A percentile compares a stretch with the other conserved stretches of the same genome.
phyloP scores from a whole-genome alignment of 2,797 vertebrate species.

The Lophotriccus pileatus region DNA sequence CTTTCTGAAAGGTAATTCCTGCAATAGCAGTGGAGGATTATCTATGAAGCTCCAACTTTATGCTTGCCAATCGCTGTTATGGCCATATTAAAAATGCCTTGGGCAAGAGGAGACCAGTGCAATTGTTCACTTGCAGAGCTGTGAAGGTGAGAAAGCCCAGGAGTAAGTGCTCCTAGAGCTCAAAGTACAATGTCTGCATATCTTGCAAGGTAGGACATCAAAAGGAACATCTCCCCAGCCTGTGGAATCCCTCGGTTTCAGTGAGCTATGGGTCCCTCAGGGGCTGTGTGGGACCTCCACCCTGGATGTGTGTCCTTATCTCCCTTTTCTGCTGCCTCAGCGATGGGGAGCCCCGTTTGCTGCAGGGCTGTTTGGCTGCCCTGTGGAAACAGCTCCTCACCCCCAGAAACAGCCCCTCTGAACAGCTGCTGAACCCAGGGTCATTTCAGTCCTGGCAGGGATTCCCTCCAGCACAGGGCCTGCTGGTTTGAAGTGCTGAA shows the following conservation, averaged over 20 bases:
- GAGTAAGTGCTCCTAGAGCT: conserved; percentile 1
- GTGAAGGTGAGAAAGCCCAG: not conserved
- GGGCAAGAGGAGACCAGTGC: not conserved
- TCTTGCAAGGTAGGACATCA: conserved; percentile 7
- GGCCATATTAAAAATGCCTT: not conserved
- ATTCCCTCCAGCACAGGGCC: not conserved
- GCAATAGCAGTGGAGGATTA: not conserved
- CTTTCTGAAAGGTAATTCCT: not conserved
- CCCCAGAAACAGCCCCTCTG: not conserved
- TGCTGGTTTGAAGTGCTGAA: not conserved
- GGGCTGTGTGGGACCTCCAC: not conserved
- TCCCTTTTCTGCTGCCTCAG: not conserved
- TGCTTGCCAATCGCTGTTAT: not conserved
- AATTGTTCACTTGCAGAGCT: not conserved
- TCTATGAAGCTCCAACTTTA: not conserved
- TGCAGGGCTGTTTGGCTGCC: not conserved
- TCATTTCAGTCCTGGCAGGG: not conserved
- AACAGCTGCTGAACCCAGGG: not conserved
- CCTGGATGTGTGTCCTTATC: not conserved
- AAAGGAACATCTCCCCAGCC: not conserved
- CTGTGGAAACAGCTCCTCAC: not conserved
- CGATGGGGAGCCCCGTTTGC: not conserved
- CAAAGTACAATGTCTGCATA: not conserved
- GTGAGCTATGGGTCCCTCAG: not conserved
- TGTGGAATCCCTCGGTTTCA: not conserved